A percentile compares a stretch with the other conserved stretches of the same genome.
phyloP scores from a whole-genome alignment of 2,797 vertebrate species.

The Remorina albescens region DNA sequence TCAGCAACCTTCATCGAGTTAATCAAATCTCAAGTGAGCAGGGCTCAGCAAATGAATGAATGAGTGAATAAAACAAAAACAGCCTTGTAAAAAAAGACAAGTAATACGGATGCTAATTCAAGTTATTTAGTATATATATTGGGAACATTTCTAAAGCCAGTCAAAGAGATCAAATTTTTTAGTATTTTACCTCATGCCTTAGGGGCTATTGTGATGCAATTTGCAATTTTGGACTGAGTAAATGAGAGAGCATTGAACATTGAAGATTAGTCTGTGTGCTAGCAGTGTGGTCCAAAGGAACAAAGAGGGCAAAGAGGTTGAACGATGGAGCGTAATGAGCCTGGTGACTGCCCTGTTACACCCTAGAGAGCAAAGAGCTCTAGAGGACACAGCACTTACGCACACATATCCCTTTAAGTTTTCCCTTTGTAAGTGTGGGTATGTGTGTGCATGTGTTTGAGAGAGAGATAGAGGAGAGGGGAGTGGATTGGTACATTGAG shows the following conservation, averaged over 20 bases:
- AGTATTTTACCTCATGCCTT: slow-evolving; percentile 38
- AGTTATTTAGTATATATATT: not conserved
- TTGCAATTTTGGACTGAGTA: slow-evolving; percentile 63
- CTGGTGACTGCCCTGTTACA: slow-evolving; percentile 73
- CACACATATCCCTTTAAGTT: no score
- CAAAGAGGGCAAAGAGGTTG: slow-evolving; percentile 75
- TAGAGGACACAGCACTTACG: slow-evolving; percentile 68
- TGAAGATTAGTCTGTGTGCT: slow-evolving; percentile 72
- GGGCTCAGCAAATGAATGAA: slow-evolving; percentile 28
- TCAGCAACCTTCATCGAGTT: slow-evolving; percentile 53
- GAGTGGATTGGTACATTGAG: slow-evolving; percentile 28
- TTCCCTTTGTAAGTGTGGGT: slow-evolving; percentile 11
- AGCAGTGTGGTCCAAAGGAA: slow-evolving; percentile 70
- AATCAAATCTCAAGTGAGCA: slow-evolving; percentile 44
- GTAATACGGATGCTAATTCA: not conserved
- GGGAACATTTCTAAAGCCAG: slow-evolving; percentile 16
- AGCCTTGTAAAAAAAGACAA: not conserved
- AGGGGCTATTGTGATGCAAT: slow-evolving; percentile 58
- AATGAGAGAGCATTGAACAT: slow-evolving; percentile 72
- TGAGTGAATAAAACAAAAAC: slow-evolving; percentile 23
- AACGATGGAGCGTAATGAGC: slow-evolving; percentile 74
- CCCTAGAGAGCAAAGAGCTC: slow-evolving; percentile 62
- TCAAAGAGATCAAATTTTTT: slow-evolving; percentile 35
- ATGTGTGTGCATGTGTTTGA: not conserved
- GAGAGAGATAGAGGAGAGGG: slow-evolving; percentile 16